These are phyloP conservation scores for Octodonta nipae DNA, from an alignment of 2,888 invertebrate species.

Conservation along the genomic window DNA sequence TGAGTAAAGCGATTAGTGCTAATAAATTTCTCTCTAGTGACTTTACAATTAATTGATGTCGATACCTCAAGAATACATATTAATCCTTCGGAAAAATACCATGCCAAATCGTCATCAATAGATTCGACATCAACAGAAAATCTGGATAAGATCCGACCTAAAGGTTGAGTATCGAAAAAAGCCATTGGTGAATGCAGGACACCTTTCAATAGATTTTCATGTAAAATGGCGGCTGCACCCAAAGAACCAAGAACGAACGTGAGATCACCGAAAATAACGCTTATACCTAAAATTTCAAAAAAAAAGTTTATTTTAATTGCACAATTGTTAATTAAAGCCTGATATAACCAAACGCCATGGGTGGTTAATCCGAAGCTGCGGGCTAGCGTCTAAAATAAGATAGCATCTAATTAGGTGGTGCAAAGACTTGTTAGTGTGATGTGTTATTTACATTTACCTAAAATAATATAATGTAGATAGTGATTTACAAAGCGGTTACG, in stretches of 20 bases:
- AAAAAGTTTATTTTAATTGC: conserved; percentile 2
- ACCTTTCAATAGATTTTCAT: conserved; percentile 45
- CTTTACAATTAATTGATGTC: conserved; percentile 1
- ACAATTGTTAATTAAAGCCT: no score
- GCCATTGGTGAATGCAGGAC: conserved; percentile 56
- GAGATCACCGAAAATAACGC: conserved; percentile 37
- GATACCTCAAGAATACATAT: conserved; percentile 63
- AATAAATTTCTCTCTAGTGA: no score
- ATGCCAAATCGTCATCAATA: conserved; percentile 54
- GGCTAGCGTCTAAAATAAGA: no score
- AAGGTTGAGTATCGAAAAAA: conserved; percentile 67
- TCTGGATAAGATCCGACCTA: conserved; percentile 60
- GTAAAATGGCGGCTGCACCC: conserved; percentile 50
- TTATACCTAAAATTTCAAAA: conserved; percentile 36
- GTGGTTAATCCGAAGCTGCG: no score
- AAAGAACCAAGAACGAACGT: conserved; percentile 44
- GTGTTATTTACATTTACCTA: no score
- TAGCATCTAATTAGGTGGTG: no score
- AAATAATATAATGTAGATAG: no score
- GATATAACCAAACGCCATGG: background rate
- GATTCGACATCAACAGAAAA: conserved; percentile 62
- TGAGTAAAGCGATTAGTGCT: no score
- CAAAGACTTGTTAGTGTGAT: no score
- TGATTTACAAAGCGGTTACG: no score
- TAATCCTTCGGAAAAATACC: conserved; percentile 51